A percentile compares a stretch with the other conserved stretches of the same genome.
phyloP scores from a whole-genome alignment of 2,113 vertebrate species.

The Oryzias woworae region DNA sequence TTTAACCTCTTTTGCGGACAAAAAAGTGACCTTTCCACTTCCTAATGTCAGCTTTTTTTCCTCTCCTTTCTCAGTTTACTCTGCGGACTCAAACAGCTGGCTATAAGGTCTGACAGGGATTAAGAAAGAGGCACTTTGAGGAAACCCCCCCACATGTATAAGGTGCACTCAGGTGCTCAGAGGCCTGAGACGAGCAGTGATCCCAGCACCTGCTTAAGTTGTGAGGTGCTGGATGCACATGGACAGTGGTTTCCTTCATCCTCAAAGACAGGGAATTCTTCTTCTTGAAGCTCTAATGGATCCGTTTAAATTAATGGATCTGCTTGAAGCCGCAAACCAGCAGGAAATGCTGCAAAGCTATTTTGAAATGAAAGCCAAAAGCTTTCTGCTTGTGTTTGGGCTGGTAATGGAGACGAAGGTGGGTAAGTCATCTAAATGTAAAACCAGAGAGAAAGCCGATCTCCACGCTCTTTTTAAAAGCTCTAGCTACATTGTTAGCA shows the following conservation, averaged over 20 bases:
- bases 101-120: constrained; percentile 15
- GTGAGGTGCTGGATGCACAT: constrained; percentile 57
- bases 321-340: constrained; percentile 38
- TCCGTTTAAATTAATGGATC: constrained; percentile 59
- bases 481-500: constrained; percentile 13
- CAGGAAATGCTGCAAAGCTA: constrained; percentile 61
- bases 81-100: constrained; percentile 28
- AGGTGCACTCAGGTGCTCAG: constrained; percentile 28
- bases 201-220: constrained; percentile 20
- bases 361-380: constrained; percentile 54
- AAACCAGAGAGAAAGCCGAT: constrained; percentile 11
- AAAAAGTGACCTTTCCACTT: background rate
- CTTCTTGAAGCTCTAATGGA: constrained; percentile 57
- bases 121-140: constrained; percentile 39
- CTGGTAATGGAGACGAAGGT: constrained; percentile 51
- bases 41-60: constrained; percentile 2
- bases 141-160: constrained; percentile 40
- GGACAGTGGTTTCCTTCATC: constrained; percentile 67
- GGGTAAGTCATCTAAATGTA: constrained; percentile 17
- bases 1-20: background rate
- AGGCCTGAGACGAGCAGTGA: constrained; percentile 22
- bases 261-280: constrained; percentile 30
- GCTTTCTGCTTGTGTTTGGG: constrained; percentile 49
- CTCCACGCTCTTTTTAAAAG: background rate
- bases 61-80: constrained; percentile 22